Evolutionary conservation across 2,888 invertebrate genomes (phyloP).

Genomic region (Perizoma affinitatum): DNA sequence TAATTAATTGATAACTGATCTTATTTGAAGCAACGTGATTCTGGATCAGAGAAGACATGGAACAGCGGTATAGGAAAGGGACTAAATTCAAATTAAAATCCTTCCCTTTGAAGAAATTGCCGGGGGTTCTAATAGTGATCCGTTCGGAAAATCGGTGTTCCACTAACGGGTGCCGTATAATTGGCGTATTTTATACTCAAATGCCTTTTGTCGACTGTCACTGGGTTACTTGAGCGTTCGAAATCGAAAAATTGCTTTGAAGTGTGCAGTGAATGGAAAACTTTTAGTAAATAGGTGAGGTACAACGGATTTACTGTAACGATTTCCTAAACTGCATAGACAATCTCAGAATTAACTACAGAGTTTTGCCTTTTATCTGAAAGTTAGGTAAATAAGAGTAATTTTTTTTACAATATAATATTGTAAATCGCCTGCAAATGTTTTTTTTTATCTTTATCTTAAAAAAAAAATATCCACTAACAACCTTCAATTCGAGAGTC

Average conservation of each 20-base stretch:
- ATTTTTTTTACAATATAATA: no score
- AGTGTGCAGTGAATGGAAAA: constrained; percentile 55
- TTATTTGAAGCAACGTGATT: constrained; percentile 19
- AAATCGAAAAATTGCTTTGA: constrained; percentile 57
- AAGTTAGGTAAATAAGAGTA: no score
- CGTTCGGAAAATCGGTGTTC: constrained; percentile 61
- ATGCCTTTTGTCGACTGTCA: constrained; percentile 70
- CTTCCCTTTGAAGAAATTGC: constrained; percentile 68
- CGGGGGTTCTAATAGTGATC: constrained; percentile 72
- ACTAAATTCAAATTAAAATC: constrained; percentile 74
- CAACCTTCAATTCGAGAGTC: no score
- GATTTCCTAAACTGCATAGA: constrained; percentile 8
- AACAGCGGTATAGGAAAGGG: constrained; percentile 46
- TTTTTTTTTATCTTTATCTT: no score
- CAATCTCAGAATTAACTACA: no score
- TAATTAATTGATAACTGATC: no score
- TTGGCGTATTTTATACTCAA: constrained; percentile 72
- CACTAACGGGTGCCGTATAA: constrained; percentile 62
- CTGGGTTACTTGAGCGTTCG: constrained; percentile 60
- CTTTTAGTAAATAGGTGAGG: constrained; percentile 34
- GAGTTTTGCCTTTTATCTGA: no score
- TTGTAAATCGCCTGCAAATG: no score
- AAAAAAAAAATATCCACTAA: no score
- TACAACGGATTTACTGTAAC: constrained; percentile 17
- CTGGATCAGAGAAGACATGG: constrained; percentile 34